Conservation (phyloP, 1,140 invertebrate species). For the Plectrocnemia conspersa region DNA sequence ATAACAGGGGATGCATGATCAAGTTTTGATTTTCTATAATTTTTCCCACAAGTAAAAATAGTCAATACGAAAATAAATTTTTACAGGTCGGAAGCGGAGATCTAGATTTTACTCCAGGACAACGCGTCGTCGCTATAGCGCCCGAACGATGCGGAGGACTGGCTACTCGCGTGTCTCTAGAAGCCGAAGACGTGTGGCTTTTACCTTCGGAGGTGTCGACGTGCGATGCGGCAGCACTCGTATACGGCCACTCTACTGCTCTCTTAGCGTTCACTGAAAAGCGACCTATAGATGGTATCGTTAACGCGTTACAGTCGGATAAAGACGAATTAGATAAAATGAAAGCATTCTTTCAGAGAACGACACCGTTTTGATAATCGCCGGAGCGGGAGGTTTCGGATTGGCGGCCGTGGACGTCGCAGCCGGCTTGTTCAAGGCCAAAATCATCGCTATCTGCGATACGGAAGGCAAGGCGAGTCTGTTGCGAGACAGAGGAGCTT, state of each 20-base stretch:
- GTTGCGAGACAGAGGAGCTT: conserved; percentile 53
- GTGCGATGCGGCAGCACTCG: conserved; percentile 49
- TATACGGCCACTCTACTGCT: conserved; percentile 53
- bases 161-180: conserved; percentile 26
- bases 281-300: conserved; percentile 42
- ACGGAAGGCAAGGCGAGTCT: conserved; percentile 51
- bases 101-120: conserved; percentile 16
- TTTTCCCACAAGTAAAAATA: not conserved
- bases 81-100: conserved; percentile 19
- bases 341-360: conserved; percentile 38
- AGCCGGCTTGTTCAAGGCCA: conserved; percentile 52
- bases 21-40: not conserved
- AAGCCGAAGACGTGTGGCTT: conserved; percentile 49
- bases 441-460: conserved; percentile 54
- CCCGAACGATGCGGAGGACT: conserved; percentile 20
- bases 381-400: conserved; percentile 54
- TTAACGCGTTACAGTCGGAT: too few species aligned
- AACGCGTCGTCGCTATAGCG: conserved; percentile 25
- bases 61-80: conserved; percentile 4
- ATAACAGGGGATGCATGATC: not conserved
- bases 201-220: conserved; percentile 48
- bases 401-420: conserved; percentile 57
- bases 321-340: too few species aligned
- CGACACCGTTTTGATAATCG: conserved; percentile 51
- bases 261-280: conserved; percentile 50